These are phyloP conservation scores for Aleiodes alternator DNA, from an alignment of 2,888 invertebrate species.

Conservation along the genomic window DNA sequence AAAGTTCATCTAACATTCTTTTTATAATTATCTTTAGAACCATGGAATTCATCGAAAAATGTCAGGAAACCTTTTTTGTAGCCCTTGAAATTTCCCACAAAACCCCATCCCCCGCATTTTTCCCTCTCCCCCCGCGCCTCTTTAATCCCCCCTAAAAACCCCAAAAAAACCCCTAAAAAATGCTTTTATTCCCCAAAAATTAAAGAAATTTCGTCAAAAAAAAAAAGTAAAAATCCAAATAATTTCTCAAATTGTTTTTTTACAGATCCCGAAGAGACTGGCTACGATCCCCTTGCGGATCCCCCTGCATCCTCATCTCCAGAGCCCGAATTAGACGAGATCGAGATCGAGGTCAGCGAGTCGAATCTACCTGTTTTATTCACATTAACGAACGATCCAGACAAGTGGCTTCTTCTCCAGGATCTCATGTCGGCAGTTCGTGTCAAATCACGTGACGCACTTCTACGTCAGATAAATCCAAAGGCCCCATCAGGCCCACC, in stretches of 20 bases:
- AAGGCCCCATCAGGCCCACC: conserved; percentile 77
- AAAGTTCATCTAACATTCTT: no score
- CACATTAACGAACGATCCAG: conserved; percentile 79
- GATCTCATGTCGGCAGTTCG: conserved; percentile 86
- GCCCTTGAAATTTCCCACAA: no score
- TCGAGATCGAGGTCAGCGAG: conserved; percentile 90
- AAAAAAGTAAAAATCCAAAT: conserved; percentile 5
- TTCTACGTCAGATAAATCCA: conserved; percentile 83
- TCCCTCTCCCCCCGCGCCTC: no score
- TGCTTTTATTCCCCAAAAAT: no score
- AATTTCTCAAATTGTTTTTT: conserved; percentile 58
- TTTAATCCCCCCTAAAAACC: no score
- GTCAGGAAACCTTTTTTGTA: no score
- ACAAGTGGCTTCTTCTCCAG: conserved; percentile 88
- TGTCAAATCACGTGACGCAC: conserved; percentile 88
- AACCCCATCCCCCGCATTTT: no score
- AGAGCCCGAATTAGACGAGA: conserved; percentile 78
- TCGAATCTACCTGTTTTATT: conserved; percentile 88
- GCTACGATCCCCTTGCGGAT: conserved; percentile 80
- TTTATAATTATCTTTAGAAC: no score
- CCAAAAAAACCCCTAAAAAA: no score
- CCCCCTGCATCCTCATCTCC: conserved; percentile 74
- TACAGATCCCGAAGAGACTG: conserved; percentile 73
- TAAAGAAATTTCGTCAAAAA: no score
- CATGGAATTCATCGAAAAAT: no score